Percentiles rank a stretch among this genome's conserved stretches.
These are phyloP conservation scores for Athalia rosae DNA, from an alignment of 2,888 invertebrate genomes.

Conservation along the genomic window DNA sequence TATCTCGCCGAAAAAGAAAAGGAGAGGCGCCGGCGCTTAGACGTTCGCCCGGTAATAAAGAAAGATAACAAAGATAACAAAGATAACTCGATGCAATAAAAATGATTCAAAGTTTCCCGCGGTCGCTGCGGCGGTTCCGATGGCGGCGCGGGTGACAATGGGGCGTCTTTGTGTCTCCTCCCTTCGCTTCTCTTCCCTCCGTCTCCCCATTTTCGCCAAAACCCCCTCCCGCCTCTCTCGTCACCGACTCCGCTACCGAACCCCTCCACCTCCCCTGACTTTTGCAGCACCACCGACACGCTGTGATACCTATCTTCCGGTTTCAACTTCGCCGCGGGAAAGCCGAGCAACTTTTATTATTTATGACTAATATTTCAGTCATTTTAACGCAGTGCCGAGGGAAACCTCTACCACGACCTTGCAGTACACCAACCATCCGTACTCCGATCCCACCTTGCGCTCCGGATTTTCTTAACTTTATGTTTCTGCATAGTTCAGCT, in stretches of 20 bases:
- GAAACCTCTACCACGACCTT: constrained; percentile 32
- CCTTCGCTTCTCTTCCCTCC: constrained; percentile 65
- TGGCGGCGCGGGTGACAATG: constrained; percentile 73
- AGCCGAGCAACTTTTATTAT: constrained; percentile 74
- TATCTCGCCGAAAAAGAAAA: constrained; percentile 64
- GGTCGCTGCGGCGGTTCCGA: constrained; percentile 72
- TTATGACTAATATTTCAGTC: constrained; percentile 73
- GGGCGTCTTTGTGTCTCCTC: constrained; percentile 72
- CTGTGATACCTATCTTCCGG: constrained; percentile 74
- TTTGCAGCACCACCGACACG: constrained; percentile 63
- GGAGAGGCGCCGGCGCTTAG: constrained; percentile 50
- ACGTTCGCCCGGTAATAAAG: constrained; percentile 44
- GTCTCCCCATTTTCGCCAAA: constrained; percentile 54
- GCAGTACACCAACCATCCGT: background rate
- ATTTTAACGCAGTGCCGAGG: constrained; percentile 48
- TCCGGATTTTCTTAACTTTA: constrained; percentile 15
- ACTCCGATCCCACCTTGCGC: background rate
- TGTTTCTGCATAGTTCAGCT: background rate
- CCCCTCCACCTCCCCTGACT: constrained; percentile 56
- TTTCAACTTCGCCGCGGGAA: constrained; percentile 71
- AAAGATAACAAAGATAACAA: constrained; percentile 64
- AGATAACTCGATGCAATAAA: constrained; percentile 75
- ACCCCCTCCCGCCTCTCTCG: constrained; percentile 57
- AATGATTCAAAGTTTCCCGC: constrained; percentile 75
- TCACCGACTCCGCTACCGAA: constrained; percentile 58